phyloP scores from a whole-genome alignment of 2,797 vertebrate genomes.

The Psittacula echo region DNA sequence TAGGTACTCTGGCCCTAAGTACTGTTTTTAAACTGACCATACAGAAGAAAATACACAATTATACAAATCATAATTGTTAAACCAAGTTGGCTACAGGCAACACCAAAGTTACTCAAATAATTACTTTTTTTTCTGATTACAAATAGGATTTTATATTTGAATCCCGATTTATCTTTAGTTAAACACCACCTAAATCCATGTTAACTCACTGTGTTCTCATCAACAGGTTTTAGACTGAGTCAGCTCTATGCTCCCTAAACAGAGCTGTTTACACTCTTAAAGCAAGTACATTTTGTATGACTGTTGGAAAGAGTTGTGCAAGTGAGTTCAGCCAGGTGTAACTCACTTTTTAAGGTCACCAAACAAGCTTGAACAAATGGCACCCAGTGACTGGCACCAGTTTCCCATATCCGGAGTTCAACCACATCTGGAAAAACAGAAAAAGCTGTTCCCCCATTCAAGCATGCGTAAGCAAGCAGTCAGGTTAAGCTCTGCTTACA shows the following conservation, averaged over 20 bases:
- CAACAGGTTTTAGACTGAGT: neutral
- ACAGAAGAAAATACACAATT: neutral
- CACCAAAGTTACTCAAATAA: neutral
- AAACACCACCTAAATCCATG: neutral
- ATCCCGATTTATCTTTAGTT: constrained; percentile 2
- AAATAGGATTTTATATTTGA: neutral
- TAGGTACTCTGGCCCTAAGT: neutral
- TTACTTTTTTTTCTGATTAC: neutral
- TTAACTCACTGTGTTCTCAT: neutral
- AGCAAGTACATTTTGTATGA: neutral
- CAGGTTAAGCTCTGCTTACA: neutral
- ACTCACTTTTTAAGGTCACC: neutral
- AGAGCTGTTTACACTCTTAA: neutral
- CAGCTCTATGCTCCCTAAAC: neutral
- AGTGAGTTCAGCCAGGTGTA: neutral
- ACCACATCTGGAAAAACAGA: neutral
- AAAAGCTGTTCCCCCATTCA: fast-evolving
- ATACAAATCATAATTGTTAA: neutral
- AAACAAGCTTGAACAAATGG: neutral
- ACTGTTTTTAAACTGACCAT: neutral
- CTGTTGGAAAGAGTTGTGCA: neutral
- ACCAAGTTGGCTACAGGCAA: neutral
- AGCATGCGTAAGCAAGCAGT: neutral
- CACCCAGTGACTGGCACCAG: neutral
- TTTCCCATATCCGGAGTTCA: neutral